Percentiles rank a stretch among this genome's conserved stretches.
These are phyloP conservation scores for Phragmatobia fuliginosa DNA, from an alignment of 2,888 invertebrate genomes.

Conservation along the genomic window DNA sequence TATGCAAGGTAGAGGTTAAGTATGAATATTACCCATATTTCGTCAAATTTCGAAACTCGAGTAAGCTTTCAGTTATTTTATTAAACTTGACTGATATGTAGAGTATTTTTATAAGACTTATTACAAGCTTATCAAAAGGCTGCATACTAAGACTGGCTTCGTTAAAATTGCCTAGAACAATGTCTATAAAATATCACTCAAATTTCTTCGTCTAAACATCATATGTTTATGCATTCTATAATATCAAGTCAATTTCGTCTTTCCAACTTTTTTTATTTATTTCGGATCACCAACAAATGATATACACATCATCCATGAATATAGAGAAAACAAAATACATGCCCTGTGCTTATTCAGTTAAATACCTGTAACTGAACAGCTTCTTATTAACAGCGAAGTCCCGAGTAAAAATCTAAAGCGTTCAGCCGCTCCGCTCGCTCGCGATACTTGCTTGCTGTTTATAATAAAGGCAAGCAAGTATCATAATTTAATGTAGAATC, in stretches of 20 bases:
- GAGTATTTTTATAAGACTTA: neutral
- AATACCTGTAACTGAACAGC: too few species aligned
- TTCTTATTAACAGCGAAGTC: too few species aligned
- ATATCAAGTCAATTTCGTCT: neutral
- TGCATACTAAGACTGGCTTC: neutral
- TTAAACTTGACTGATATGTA: neutral
- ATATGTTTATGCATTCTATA: neutral
- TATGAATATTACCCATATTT: neutral
- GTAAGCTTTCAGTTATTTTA: neutral
- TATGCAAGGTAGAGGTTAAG: slow-evolving; percentile 3
- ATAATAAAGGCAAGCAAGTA: neutral
- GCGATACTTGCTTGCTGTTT: neutral
- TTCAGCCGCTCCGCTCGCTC: too few species aligned
- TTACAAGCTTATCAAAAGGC: neutral
- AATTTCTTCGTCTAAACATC: neutral
- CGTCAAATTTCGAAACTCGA: too few species aligned
- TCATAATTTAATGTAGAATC: neutral
- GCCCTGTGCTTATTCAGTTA: too few species aligned
- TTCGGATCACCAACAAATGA: too few species aligned
- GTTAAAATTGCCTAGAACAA: neutral
- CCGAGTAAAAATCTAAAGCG: too few species aligned
- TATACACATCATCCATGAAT: too few species aligned
- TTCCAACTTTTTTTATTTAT: too few species aligned
- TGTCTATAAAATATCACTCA: neutral
- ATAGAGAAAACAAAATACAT: too few species aligned